Evolutionary conservation across 2,797 vertebrate genomes (phyloP), one percentile per base, ranked within the genome.

Genomic region (Lacerta bilineata): DNA sequence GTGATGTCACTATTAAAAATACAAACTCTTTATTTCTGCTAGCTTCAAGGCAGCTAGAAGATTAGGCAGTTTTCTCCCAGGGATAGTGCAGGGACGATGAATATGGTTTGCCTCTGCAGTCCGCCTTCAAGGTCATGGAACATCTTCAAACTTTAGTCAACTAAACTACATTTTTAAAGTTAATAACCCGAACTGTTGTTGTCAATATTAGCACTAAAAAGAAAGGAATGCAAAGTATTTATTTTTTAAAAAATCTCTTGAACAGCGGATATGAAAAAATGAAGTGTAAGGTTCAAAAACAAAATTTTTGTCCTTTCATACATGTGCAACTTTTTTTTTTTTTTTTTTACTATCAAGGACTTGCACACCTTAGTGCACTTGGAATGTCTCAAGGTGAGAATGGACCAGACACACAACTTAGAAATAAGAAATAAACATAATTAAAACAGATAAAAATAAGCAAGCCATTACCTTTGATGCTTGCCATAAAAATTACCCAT

Each of bases 401-500:
- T 0, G 0, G 8, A 75, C 59, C 85, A 74, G 11, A 41, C 41
- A 90, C 55, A 41, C 17, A 41, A 84, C 61, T 82, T 77, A 82
- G 61, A 89, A 88, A 93, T 89, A 68, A 93, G 68, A 77, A 93
- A 86, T 91, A 87, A 89, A 89, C 83, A 91, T 0, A 76, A 90
- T 76, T 61, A 87, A 93, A 95, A 92, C 78, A 91, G 59, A 83
- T 68, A 88, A 95, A 96, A 96, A 92, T 95, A 96, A 95, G 90
- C 95, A 95, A 94, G 95, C 95, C 96, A 88, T 97, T 97, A 97
- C 97, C 97, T 97, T 96, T 92, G 87, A 92, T 96, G 94, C 95
- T 95, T 96, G 96, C 91, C 96, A 96, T 95, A 95, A 95, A 89
- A 97, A 97, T 98, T 98, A 98, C 98, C 98, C 98, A 97, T 96